Evolutionary conservation across 2,888 invertebrate species (phyloP).

Genomic region (Keiferia lycopersicella): DNA sequence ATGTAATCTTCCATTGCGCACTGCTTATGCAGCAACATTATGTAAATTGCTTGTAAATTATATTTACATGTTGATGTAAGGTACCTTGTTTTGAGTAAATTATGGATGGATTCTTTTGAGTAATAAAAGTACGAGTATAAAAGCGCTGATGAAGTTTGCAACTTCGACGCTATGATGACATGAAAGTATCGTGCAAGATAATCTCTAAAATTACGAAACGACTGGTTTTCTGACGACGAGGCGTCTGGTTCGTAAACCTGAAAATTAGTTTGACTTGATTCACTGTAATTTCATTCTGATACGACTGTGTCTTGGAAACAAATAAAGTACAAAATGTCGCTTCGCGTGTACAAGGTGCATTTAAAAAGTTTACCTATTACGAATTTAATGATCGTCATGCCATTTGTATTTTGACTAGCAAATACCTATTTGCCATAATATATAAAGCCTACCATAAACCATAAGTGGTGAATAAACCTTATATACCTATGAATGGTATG

Average conservation of each 20-base stretch:
- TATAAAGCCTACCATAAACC: no score
- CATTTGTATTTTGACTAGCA: neutral
- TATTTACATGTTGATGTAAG: neutral
- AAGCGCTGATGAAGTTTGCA: no score
- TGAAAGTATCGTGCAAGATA: no score
- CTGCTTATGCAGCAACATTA: neutral
- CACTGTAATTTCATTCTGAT: neutral
- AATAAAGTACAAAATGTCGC: conserved; percentile 5
- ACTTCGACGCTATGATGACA: no score
- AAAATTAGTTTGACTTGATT: neutral
- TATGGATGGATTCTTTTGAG: neutral
- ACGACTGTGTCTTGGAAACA: neutral
- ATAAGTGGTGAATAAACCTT: no score
- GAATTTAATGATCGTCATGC: conserved; percentile 33
- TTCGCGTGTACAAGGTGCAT: neutral
- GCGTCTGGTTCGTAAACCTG: neutral
- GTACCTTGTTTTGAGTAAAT: neutral
- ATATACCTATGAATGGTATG: neutral
- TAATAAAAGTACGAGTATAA: neutral
- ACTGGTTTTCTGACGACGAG: no score
- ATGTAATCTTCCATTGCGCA: conserved; percentile 1
- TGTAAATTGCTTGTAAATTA: neutral
- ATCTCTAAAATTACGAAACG: no score
- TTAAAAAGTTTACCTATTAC: conserved; percentile 33
- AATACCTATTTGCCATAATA: no score